A percentile compares a stretch with the other conserved stretches of the same genome.
Conservation (phyloP, 1,140 invertebrate genomes). For the Rhagoletis pomonella region DNA sequence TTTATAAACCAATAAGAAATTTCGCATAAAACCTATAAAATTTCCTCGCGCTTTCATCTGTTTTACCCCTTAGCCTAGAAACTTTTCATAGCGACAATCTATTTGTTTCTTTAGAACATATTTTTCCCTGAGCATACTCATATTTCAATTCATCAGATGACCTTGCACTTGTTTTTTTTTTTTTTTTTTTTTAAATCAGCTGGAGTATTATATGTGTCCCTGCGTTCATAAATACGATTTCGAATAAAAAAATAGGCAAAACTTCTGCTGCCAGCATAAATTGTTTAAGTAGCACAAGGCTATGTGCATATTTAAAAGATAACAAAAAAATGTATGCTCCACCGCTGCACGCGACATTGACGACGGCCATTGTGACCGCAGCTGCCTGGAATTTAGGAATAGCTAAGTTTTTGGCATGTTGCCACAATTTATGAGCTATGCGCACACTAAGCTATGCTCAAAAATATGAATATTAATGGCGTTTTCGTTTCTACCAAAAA, state of each 20-base stretch:
- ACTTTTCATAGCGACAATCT: too few relatives aligned
- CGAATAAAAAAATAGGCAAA: neutral
- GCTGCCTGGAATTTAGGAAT: conserved; percentile 29
- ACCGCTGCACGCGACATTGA: conserved; percentile 18
- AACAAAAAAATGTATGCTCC: neutral
- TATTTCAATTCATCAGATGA: neutral
- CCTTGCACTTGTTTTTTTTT: neutral
- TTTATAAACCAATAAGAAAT: too few relatives aligned
- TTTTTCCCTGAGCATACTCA: neutral
- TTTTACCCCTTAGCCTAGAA: too few relatives aligned
- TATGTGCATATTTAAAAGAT: conserved; percentile 18
- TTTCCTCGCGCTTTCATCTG: too few relatives aligned
- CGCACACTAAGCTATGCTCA: neutral
- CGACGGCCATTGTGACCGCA: conserved; percentile 45
- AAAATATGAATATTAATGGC: neutral
- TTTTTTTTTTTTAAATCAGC: neutral
- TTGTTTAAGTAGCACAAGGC: conserved; percentile 57
- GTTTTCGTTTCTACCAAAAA: too few relatives aligned
- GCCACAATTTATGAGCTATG: conserved; percentile 35
- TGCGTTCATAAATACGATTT: too few relatives aligned
- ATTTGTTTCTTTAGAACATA: too few relatives aligned
- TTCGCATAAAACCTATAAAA: too few relatives aligned
- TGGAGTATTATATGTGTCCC: too few relatives aligned
- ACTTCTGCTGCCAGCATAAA: conserved; percentile 27
- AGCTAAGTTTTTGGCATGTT: conserved; percentile 56